Conservation (phyloP, 2,888 invertebrate genomes). For the Rhingia rostrata region DNA sequence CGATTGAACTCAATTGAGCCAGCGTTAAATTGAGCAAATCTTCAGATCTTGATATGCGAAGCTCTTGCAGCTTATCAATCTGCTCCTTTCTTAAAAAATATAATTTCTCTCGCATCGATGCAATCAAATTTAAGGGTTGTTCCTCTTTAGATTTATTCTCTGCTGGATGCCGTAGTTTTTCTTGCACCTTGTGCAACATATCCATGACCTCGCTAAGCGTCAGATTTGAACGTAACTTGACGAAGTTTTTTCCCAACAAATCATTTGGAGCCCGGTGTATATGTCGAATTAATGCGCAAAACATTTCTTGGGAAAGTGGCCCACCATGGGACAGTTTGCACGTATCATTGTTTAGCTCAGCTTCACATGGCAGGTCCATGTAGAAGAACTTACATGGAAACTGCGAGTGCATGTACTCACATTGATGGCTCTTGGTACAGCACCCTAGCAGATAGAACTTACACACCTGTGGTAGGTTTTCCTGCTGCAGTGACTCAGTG, state of each 20-base stretch:
- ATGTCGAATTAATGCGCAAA: slow-evolving; percentile 34
- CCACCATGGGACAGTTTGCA: slow-evolving; percentile 59
- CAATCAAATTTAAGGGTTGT: not conserved
- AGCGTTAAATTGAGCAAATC: slow-evolving; percentile 53
- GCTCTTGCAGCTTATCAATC: slow-evolving; percentile 28
- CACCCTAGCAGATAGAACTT: slow-evolving; percentile 55
- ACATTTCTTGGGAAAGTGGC: slow-evolving; percentile 45
- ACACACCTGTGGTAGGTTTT: slow-evolving; percentile 56
- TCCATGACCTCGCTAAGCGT: slow-evolving; percentile 13
- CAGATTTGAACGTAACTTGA: slow-evolving; percentile 22
- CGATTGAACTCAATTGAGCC: slow-evolving; percentile 61
- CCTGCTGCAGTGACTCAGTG: not conserved
- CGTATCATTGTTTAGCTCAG: slow-evolving; percentile 7
- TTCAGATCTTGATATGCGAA: slow-evolving; percentile 41
- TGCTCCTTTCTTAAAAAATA: slow-evolving; percentile 53
- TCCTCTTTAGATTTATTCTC: not conserved
- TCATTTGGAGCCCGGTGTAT: slow-evolving; percentile 50
- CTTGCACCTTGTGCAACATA: slow-evolving; percentile 39
- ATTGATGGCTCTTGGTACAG: slow-evolving; percentile 41
- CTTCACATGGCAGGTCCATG: slow-evolving; percentile 52
- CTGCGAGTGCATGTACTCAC: slow-evolving; percentile 69
- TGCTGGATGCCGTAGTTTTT: slow-evolving; percentile 7
- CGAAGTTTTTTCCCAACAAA: slow-evolving; percentile 51
- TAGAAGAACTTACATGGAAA: slow-evolving; percentile 67
- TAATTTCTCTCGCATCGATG: slow-evolving; percentile 30